Base-by-base conservation (phyloP, 2,888 invertebrate genomes). In the Agonopterix arenella region DNA sequence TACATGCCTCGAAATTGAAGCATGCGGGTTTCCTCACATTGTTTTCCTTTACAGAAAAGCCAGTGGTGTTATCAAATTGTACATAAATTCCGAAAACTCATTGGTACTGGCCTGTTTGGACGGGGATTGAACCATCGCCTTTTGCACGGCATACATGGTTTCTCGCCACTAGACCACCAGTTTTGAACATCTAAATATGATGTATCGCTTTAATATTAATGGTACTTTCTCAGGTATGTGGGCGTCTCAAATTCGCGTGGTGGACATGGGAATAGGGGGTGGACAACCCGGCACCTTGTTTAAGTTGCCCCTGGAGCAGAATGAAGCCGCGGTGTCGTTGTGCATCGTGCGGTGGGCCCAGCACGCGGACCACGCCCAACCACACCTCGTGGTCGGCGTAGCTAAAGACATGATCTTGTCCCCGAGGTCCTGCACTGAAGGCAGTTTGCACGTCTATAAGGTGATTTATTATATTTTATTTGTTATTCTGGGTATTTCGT, bases 281-380 rank as follows among this genome's bases (percentile, higher is more conserved):
- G 76, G 70, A 0, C 74, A 91, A 55, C 97, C 96, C 0, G 92
- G 91, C 51, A 97, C 97, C 0, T 90, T 95, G 55, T 93, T 94
- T 70, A 90, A 92, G 53, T 90, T 97, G 55, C 92, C 96, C 44
- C 89, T 99, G 42, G 96, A 97, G 57, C 99, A 99, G 82, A 99
- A 99, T 80, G 97, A 98, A 76, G 98, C 99, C 0, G 98, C 98
- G 0, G 93, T 97, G 80, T 95, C 97, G 74, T 89, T 96, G 72
- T 93, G 96, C 42, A 84, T 98, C 50, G 92, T 96, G 38, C 95
- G 95, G 66, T 98, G 98, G 89, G 90, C 89, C 0, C 82, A 89
- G 13, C 90, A 90, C 28, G 83, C 79, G 0, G 91, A 90, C 4
- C 75, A 79, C 50, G 76, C 74, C 0, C 59, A 64, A 0, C 68